A percentile compares a stretch with the other conserved stretches of the same genome.
Evolutionary conservation across 2,797 vertebrate genomes (phyloP).

Genomic region (Nasua narica): DNA sequence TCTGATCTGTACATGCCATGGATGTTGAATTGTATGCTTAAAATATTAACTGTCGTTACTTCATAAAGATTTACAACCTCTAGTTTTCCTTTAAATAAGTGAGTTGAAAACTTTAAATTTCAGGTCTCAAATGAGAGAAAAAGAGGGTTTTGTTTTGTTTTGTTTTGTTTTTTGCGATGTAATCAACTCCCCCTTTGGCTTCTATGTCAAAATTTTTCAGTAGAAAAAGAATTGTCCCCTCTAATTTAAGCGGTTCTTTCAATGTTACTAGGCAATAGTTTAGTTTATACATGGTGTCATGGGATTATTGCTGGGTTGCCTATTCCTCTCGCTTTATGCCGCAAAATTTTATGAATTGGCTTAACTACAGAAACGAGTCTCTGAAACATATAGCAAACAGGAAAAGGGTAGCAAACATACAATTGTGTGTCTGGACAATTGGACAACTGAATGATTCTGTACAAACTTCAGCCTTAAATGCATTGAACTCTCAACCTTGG

Average conservation of each 20-base stretch:
- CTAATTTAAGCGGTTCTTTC: conserved; percentile 19
- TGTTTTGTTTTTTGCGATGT: not conserved
- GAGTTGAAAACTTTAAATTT: conserved; percentile 30
- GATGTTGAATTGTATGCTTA: conserved; percentile 3
- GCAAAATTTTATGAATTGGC: not conserved
- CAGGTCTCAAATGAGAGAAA: not conserved
- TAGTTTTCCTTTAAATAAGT: not conserved
- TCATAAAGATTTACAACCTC: not conserved
- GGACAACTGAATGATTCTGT: not conserved
- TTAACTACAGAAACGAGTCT: not conserved
- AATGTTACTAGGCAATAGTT: not conserved
- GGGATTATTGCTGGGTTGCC: not conserved
- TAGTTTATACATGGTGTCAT: not conserved
- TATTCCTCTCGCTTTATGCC: not conserved
- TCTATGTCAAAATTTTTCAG: not conserved
- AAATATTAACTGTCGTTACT: conserved; percentile 20
- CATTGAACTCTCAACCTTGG: not conserved
- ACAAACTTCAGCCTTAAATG: not conserved
- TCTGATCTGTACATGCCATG: not conserved
- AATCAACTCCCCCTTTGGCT: not conserved
- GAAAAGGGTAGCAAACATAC: not conserved
- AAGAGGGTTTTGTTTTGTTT: not conserved
- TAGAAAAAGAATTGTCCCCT: not conserved
- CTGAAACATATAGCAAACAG: not conserved
- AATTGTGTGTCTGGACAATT: not conserved